A percentile compares a stretch with the other conserved stretches of the same genome.
Conservation (phyloP, 2,888 invertebrate species). For the Melanargia galathea region DNA sequence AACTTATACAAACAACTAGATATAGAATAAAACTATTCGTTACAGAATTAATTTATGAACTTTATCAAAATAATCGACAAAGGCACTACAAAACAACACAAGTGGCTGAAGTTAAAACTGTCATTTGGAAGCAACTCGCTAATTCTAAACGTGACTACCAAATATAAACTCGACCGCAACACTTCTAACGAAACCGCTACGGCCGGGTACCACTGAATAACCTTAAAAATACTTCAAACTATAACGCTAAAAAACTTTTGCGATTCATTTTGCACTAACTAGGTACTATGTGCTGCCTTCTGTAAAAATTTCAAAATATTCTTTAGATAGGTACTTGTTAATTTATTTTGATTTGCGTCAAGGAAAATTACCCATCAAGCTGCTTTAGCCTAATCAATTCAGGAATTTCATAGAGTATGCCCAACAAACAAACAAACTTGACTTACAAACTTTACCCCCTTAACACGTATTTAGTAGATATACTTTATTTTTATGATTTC, state of each 20-base stretch:
- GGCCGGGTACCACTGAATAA: constrained; percentile 41
- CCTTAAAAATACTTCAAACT: constrained; percentile 44
- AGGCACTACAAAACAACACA: constrained; percentile 23
- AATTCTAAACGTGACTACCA: constrained; percentile 37
- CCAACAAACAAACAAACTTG: no score
- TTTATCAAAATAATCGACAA: background rate
- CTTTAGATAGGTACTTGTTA: background rate
- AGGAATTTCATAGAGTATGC: no score
- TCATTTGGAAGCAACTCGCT: constrained; percentile 29
- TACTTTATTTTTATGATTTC: no score
- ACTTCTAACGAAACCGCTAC: constrained; percentile 40
- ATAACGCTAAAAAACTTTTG: constrained; percentile 42
- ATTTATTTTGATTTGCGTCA: no score
- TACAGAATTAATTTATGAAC: background rate
- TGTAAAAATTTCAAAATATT: background rate
- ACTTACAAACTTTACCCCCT: no score
- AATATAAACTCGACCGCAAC: constrained; percentile 32
- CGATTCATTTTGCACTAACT: constrained; percentile 37
- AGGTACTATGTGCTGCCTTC: constrained; percentile 3
- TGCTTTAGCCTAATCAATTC: no score
- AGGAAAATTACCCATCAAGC: no score
- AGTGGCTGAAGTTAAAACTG: constrained; percentile 32
- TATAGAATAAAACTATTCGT: no score
- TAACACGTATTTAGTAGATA: no score
- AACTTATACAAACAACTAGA: no score